Percentiles rank a stretch among this genome's conserved stretches.
phyloP scores from a whole-genome alignment of 1,140 invertebrate genomes.

The Neodiprion fabricii region DNA sequence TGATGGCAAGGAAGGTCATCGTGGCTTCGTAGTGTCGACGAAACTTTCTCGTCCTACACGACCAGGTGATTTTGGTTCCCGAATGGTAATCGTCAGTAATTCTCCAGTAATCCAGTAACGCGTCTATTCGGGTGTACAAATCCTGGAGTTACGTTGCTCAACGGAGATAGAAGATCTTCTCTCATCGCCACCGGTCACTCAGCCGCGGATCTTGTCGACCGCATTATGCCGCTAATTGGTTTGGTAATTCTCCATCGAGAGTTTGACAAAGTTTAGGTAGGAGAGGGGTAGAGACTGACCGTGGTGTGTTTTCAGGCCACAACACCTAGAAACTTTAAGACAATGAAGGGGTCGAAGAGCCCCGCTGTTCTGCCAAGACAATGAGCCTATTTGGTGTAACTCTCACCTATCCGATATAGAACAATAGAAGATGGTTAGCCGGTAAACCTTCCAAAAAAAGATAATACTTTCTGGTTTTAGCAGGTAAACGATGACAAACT shows the following conservation, averaged over 20 bases:
- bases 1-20: too few species aligned
- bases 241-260: background rate
- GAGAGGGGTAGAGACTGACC: background rate
- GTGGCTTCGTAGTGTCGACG: too few species aligned
- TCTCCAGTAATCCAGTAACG: too few species aligned
- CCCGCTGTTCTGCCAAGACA: background rate
- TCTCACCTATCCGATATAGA: background rate
- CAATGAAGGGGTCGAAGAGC: background rate
- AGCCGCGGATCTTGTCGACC: too few species aligned
- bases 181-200: too few species aligned
- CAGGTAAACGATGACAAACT: background rate
- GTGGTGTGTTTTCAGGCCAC: background rate
- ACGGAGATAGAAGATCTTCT: too few species aligned
- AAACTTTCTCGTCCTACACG: too few species aligned
- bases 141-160: too few species aligned
- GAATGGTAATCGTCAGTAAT: too few species aligned
- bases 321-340: background rate
- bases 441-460: background rate
- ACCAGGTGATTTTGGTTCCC: too few species aligned
- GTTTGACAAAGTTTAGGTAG: background rate
- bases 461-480: background rate
- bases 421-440: background rate
- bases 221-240: background rate
- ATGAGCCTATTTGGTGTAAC: conserved; percentile 3
- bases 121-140: too few species aligned